Evolutionary conservation across 2,797 vertebrate species (phyloP).

Genomic region (Danio albolineatus): DNA sequence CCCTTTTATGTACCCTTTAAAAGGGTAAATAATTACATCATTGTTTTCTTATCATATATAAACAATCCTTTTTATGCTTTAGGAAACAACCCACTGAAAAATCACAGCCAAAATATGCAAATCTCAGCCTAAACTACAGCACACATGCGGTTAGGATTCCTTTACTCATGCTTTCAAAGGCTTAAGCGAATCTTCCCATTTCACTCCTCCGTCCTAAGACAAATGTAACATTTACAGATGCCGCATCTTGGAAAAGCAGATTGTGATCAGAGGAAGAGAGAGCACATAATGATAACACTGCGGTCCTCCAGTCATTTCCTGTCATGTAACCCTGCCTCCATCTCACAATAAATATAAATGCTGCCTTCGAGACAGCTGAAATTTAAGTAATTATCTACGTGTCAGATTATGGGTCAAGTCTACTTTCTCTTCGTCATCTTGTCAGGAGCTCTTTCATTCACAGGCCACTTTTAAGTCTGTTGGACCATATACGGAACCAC

Average conservation of each 20-base stretch:
- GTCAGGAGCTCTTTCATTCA: conserved; percentile 38
- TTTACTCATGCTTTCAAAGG: conserved; percentile 5
- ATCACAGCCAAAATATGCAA: background rate
- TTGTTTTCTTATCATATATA: background rate
- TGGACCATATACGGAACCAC: background rate
- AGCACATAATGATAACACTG: conserved; percentile 57
- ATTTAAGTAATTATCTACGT: conserved; percentile 27
- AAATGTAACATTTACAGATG: conserved; percentile 35
- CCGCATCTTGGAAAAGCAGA: background rate
- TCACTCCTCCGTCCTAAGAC: conserved; percentile 12
- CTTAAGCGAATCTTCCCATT: conserved; percentile 24
- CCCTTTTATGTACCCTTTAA: too few species aligned
- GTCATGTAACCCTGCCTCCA: conserved; percentile 56
- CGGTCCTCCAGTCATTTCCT: conserved; percentile 50
- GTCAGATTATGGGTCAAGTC: conserved; percentile 29
- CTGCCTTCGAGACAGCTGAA: conserved; percentile 32
- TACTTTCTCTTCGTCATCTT: background rate
- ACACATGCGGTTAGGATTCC: background rate
- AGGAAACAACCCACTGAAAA: conserved; percentile 8
- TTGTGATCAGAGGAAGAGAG: conserved; percentile 57
- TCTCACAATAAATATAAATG: conserved; percentile 35
- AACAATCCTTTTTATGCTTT: background rate
- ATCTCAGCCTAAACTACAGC: background rate
- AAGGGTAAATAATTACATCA: background rate
- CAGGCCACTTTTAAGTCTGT: conserved; percentile 5